A percentile compares a stretch with the other conserved stretches of the same genome.
phyloP scores from a whole-genome alignment of 2,888 invertebrate species.

The Xanthorhoe spadicearia region DNA sequence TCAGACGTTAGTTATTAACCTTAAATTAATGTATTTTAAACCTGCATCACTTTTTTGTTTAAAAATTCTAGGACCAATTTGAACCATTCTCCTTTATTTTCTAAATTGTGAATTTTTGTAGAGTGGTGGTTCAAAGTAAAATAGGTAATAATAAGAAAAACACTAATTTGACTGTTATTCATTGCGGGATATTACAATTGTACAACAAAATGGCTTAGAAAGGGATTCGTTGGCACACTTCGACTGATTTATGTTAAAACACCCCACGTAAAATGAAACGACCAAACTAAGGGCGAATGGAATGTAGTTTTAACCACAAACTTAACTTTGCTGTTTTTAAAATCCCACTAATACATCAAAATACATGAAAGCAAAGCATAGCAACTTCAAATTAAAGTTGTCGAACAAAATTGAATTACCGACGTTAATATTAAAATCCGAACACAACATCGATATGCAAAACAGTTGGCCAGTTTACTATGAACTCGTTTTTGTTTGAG shows the following conservation, averaged over 20 bases:
- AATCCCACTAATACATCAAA: neutral
- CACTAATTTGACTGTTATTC: neutral
- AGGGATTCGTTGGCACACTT: constrained; percentile 63
- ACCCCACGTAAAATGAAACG: constrained; percentile 48
- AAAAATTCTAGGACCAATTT: constrained; percentile 1
- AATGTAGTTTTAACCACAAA: constrained; percentile 22
- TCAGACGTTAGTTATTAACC: constrained; percentile 1
- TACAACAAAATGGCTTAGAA: constrained; percentile 57
- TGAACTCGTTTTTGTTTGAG: constrained; percentile 8
- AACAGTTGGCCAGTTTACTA: constrained; percentile 17
- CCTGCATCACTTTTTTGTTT: neutral
- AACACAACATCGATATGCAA: constrained; percentile 16
- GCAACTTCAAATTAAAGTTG: neutral
- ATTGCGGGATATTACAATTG: constrained; percentile 23
- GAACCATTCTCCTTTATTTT: constrained; percentile 1
- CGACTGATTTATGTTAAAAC: constrained; percentile 63
- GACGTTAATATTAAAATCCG: constrained; percentile 13
- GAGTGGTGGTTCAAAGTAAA: too few species aligned
- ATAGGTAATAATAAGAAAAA: too few species aligned
- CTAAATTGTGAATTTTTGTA: neutral
- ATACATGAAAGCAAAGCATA: neutral
- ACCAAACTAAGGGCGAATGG: constrained; percentile 18
- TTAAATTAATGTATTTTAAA: constrained; percentile 1
- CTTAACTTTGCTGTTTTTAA: constrained; percentile 2
- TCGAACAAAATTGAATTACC: neutral